phyloP scores from a whole-genome alignment of 2,797 vertebrate genomes.

The Aeoliscus strigatus region DNA sequence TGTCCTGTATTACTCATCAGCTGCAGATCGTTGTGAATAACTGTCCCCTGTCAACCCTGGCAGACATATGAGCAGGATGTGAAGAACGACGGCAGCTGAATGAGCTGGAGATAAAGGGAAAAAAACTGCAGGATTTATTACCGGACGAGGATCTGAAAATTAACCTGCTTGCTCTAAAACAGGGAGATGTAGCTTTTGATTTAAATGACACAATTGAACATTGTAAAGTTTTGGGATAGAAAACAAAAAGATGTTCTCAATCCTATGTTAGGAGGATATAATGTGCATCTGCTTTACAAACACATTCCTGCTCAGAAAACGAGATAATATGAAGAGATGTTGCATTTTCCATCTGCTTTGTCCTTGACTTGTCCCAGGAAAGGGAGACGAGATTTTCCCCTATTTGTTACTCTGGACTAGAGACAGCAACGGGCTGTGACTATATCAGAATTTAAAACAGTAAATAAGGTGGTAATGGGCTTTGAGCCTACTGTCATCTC shows the following conservation, averaged over 20 bases:
- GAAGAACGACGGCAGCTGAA: slow-evolving; percentile 43
- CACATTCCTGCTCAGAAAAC: slow-evolving; percentile 22
- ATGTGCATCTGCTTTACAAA: slow-evolving; percentile 20
- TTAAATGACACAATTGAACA: slow-evolving; percentile 24
- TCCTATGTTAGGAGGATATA: slow-evolving; percentile 18
- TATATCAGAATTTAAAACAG: slow-evolving; percentile 73
- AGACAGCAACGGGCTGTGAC: slow-evolving; percentile 59
- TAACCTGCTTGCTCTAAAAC: slow-evolving; percentile 24
- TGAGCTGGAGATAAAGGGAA: slow-evolving; percentile 39
- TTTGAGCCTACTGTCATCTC: slow-evolving; percentile 73
- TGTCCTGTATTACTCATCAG: slow-evolving; percentile 33
- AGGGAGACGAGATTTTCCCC: slow-evolving; percentile 47
- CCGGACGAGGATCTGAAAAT: slow-evolving; percentile 44
- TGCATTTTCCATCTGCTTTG: slow-evolving; percentile 49
- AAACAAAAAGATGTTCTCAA: neutral
- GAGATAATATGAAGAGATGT: slow-evolving; percentile 40
- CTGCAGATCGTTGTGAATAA: slow-evolving; percentile 50
- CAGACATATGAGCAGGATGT: slow-evolving; percentile 52
- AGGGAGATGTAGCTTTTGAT: slow-evolving; percentile 35
- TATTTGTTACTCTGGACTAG: slow-evolving; percentile 56
- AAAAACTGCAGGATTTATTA: slow-evolving; percentile 47
- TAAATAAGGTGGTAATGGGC: slow-evolving; percentile 72
- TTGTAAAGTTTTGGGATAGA: slow-evolving; percentile 1
- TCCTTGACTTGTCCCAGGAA: slow-evolving; percentile 60
- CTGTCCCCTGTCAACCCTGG: slow-evolving; percentile 41